Conservation (phyloP, 2,797 vertebrate species). For the Mus spretus region DNA sequence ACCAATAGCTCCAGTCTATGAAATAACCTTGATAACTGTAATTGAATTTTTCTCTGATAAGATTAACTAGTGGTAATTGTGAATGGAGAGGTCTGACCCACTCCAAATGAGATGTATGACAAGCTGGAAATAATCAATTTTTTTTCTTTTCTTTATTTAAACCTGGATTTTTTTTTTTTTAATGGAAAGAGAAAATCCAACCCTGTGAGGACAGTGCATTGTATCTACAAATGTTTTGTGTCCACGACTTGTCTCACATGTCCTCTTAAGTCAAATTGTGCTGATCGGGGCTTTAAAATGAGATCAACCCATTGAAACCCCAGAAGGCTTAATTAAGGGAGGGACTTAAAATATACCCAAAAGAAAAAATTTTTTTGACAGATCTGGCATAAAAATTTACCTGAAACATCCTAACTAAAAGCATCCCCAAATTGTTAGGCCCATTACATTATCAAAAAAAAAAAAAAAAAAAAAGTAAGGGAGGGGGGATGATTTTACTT, state of each 20-base stretch:
- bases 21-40: slow-evolving; percentile 99
- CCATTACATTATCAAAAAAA: slow-evolving; percentile 66
- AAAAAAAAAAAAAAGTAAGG: background rate
- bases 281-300: slow-evolving; percentile 97
- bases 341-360: slow-evolving; percentile 88
- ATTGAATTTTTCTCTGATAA: slow-evolving; percentile 98
- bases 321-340: slow-evolving; percentile 97
- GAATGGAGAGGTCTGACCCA: slow-evolving; percentile 91
- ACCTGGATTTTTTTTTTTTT: slow-evolving; percentile 78
- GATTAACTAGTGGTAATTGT: slow-evolving; percentile 97
- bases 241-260: slow-evolving; percentile 93
- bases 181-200: slow-evolving; percentile 89
- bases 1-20: slow-evolving; percentile 91
- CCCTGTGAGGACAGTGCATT: slow-evolving; percentile 87
- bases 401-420: slow-evolving; percentile 87
- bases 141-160: slow-evolving; percentile 80
- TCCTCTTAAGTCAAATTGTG: slow-evolving; percentile 93
- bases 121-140: slow-evolving; percentile 93
- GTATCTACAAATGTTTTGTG: slow-evolving; percentile 89
- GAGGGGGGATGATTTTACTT: slow-evolving; percentile 84
- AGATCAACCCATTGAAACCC: slow-evolving; percentile 96
- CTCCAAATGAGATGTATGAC: slow-evolving; percentile 93
- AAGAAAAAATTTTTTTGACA: slow-evolving; percentile 73
- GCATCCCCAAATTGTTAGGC: slow-evolving; percentile 76
- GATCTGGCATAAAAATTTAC: slow-evolving; percentile 86